Evolutionary conservation across 2,113 vertebrate species (phyloP).

Genomic region (Mobula birostris): DNA sequence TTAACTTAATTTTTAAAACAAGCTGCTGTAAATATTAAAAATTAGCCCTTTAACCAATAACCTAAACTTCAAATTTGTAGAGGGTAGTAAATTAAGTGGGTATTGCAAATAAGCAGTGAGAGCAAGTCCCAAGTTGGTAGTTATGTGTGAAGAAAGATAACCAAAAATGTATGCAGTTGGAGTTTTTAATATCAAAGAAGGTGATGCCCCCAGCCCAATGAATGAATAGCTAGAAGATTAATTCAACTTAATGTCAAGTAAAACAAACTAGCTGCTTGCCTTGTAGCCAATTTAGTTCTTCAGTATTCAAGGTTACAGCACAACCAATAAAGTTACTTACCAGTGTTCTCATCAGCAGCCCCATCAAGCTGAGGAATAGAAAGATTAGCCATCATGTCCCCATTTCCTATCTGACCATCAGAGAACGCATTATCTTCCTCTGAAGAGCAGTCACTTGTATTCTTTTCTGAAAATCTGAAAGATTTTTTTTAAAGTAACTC

Average conservation of each 20-base stretch:
- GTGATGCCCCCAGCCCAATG: neutral
- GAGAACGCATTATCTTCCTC: conserved; percentile 79
- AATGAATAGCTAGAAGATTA: neutral
- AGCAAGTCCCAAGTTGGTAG: neutral
- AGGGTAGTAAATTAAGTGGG: neutral
- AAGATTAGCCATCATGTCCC: conserved; percentile 68
- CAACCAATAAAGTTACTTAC: conserved; percentile 55
- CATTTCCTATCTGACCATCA: conserved; percentile 84
- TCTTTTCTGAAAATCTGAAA: conserved; percentile 62
- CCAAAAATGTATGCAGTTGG: neutral
- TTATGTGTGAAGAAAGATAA: neutral
- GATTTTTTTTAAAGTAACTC: conserved; percentile 30
- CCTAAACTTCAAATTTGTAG: neutral
- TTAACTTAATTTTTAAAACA: neutral
- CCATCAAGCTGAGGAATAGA: conserved; percentile 96
- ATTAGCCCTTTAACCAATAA: too few species aligned
- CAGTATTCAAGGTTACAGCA: neutral
- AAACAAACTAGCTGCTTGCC: neutral
- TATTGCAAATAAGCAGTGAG: neutral
- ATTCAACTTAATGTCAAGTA: neutral
- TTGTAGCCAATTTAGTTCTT: neutral
- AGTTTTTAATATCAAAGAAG: neutral
- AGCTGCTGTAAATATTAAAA: too few species aligned
- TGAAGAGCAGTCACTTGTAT: conserved; percentile 63
- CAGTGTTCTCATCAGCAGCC: conserved; percentile 91